Evolutionary conservation across 64 coral and sea anemone species (phyloP).

Genomic region (Pocillopora damicornis): DNA sequence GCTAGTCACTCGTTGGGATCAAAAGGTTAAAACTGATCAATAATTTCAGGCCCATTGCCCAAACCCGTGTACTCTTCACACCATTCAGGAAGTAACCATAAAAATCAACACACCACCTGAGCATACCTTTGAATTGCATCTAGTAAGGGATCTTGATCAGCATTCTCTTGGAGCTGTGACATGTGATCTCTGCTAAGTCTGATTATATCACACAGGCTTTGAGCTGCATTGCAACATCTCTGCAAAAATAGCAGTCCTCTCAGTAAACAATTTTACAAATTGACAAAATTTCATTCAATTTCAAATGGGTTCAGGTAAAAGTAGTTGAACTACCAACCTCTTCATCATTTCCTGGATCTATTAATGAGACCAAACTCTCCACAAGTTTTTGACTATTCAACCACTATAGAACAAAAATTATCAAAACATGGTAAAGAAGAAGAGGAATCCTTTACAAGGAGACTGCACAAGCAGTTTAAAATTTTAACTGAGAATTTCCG

Average conservation of each 20-base stretch:
- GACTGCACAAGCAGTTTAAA: not conserved
- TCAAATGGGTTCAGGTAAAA: not conserved
- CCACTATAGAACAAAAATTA: conserved; percentile 57
- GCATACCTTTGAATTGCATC: conserved; percentile 85
- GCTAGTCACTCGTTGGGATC: too few relatives aligned
- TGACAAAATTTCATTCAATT: not conserved
- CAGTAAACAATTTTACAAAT: not conserved
- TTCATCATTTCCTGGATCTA: conserved; percentile 88
- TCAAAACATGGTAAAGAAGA: too few relatives aligned
- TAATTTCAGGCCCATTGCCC: not conserved
- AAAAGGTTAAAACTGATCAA: too few relatives aligned
- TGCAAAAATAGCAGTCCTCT: conserved; percentile 20
- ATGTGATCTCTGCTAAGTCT: conserved; percentile 84
- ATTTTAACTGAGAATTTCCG: too few relatives aligned
- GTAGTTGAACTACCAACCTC: conserved; percentile 62
- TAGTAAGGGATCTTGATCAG: conserved; percentile 78
- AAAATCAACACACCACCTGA: not conserved
- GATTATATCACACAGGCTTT: conserved; percentile 87
- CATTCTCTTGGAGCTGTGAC: conserved; percentile 95
- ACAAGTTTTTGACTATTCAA: conserved; percentile 85
- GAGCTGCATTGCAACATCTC: conserved; percentile 95
- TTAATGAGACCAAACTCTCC: conserved; percentile 81
- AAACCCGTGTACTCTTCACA: not conserved
- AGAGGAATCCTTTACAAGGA: too few relatives aligned
- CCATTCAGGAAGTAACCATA: not conserved